Conservation (phyloP, 2,113 vertebrate genomes). For the Ursus arctos region DNA sequence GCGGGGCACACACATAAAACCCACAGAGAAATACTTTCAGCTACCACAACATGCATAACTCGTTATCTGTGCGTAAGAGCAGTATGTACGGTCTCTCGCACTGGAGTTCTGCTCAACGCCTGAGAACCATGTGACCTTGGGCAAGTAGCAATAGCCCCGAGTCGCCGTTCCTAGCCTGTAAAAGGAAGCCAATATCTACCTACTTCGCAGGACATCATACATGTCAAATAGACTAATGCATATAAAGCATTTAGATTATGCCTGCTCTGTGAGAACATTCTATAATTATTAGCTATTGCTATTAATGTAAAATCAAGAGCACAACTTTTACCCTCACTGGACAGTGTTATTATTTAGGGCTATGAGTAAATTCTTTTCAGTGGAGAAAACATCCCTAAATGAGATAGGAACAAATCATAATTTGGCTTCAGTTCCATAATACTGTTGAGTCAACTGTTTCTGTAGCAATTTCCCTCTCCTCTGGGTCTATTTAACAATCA, state of each 20-base stretch:
- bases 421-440: neutral
- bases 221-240: neutral
- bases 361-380: neutral
- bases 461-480: neutral
- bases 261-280: neutral
- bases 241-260: neutral
- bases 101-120: neutral
- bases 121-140: neutral
- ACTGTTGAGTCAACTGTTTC: neutral
- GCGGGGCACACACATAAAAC: neutral
- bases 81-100: neutral
- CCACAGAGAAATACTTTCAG: neutral
- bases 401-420: constrained; percentile 17
- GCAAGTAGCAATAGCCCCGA: neutral
- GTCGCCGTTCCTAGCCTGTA: neutral
- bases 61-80: neutral
- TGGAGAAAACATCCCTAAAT: neutral
- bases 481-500: neutral
- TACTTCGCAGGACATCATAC: neutral
- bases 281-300: neutral
- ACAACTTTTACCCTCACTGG: neutral
- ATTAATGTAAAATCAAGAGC: neutral
- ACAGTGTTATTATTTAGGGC: neutral
- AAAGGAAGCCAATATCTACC: neutral
- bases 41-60: neutral